These are phyloP conservation scores for Cyprichromis sp. DNA, from an alignment of 2,113 vertebrate species.

Conservation along the genomic window DNA sequence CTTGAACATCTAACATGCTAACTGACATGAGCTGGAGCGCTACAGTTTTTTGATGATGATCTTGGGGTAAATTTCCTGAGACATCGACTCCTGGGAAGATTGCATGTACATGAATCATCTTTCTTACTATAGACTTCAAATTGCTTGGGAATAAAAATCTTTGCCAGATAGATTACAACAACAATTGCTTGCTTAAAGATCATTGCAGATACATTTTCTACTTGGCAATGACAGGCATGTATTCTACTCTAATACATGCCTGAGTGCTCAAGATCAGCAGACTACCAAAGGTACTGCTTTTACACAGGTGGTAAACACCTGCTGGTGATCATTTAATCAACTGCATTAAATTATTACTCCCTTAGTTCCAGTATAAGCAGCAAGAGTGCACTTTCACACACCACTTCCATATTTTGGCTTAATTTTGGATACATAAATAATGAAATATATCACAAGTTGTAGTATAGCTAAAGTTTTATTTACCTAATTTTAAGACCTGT, in stretches of 20 bases:
- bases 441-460: neutral
- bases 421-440: neutral
- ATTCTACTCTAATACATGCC: neutral
- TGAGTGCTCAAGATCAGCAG: neutral
- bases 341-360: neutral
- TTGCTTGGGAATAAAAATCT: neutral
- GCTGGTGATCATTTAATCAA: neutral
- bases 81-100: neutral
- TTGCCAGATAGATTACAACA: neutral
- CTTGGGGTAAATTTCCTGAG: neutral
- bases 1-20: neutral
- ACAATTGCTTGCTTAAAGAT: neutral
- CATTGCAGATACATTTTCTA: neutral
- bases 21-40: neutral
- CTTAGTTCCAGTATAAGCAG: neutral
- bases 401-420: neutral
- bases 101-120: neutral
- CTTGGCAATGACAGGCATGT: neutral
- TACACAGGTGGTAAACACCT: neutral
- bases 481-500: neutral
- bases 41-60: neutral
- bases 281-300: neutral
- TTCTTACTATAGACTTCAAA: neutral
- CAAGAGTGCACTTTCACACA: neutral
- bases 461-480: neutral